These are phyloP conservation scores for Crenuchus spilurus DNA, from an alignment of 2,797 vertebrate species.

Conservation along the genomic window DNA sequence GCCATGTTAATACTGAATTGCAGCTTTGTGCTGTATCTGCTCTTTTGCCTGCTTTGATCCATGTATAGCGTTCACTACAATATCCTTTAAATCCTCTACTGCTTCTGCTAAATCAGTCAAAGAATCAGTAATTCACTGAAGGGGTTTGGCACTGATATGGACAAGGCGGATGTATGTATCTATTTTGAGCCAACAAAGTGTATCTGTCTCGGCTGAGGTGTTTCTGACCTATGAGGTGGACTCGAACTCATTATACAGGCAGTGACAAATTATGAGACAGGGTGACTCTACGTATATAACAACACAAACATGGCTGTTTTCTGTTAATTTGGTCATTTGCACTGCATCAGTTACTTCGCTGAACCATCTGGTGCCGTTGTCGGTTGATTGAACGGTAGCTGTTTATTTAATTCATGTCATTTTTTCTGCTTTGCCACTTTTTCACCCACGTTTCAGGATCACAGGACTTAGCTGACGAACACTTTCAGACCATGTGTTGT, in stretches of 20 bases:
- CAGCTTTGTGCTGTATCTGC: background rate
- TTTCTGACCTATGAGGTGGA: background rate
- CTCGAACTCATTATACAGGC: background rate
- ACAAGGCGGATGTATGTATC: background rate
- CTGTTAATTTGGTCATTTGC: conserved; percentile 36
- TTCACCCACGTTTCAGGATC: conserved; percentile 27
- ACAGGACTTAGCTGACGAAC: conserved; percentile 11
- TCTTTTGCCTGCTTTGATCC: background rate
- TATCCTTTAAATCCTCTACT: background rate
- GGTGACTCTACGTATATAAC: conserved; percentile 7
- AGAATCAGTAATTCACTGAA: background rate
- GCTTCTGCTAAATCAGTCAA: background rate
- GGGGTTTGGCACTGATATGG: background rate
- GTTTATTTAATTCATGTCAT: conserved; percentile 19
- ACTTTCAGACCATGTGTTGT: conserved; percentile 9
- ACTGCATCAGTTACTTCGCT: conserved; percentile 37
- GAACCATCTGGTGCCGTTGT: conserved; percentile 52
- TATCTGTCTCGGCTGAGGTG: background rate
- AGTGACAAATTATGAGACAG: conserved; percentile 1
- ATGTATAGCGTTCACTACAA: background rate
- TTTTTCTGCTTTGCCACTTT: conserved; percentile 24
- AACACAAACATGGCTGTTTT: conserved; percentile 18
- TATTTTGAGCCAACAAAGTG: background rate
- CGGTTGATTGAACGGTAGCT: conserved; percentile 31
- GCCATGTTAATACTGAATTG: background rate